These are phyloP conservation scores for Hydrolagus colliei DNA, from an alignment of 2,797 vertebrate species.

Conservation along the genomic window DNA sequence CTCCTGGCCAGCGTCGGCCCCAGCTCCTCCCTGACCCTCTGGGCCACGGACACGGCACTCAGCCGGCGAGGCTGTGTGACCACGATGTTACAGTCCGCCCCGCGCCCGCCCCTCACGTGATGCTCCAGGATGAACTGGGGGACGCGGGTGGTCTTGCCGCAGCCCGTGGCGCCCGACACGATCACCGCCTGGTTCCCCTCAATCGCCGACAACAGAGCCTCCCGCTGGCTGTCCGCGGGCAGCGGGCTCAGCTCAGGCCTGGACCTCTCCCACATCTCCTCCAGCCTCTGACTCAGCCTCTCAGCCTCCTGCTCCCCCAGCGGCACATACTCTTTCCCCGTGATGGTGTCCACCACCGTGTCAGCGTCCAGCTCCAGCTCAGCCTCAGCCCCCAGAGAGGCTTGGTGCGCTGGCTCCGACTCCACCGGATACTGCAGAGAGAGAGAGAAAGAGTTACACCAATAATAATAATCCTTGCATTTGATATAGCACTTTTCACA, in stretches of 20 bases:
- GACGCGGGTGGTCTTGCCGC: conserved; percentile 89
- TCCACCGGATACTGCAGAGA: conserved; percentile 69
- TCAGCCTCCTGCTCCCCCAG: conserved; percentile 54
- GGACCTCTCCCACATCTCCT: conserved; percentile 64
- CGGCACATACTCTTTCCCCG: conserved; percentile 63
- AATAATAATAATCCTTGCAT: background rate
- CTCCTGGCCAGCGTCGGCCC: conserved; percentile 70
- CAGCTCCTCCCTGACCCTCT: conserved; percentile 83
- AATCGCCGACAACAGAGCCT: conserved; percentile 68
- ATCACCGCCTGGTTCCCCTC: conserved; percentile 75
- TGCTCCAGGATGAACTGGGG: conserved; percentile 85
- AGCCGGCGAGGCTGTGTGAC: conserved; percentile 91
- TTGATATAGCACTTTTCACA: too few species aligned
- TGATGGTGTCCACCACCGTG: conserved; percentile 65
- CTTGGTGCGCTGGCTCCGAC: conserved; percentile 39
- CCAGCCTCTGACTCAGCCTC: conserved; percentile 59
- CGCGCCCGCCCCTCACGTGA: conserved; percentile 58
- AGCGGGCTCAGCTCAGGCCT: conserved; percentile 58
- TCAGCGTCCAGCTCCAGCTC: too few species aligned
- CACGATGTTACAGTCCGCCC: conserved; percentile 78
- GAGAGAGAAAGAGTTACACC: fast-evolving
- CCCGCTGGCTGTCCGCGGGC: conserved; percentile 75
- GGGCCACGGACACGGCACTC: conserved; percentile 87
- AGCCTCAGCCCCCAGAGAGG: conserved; percentile 35
- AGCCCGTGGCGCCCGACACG: conserved; percentile 87